Percentiles rank a stretch among this genome's conserved stretches.
Conservation (phyloP, 2,797 vertebrate genomes). For the Channa striata region DNA sequence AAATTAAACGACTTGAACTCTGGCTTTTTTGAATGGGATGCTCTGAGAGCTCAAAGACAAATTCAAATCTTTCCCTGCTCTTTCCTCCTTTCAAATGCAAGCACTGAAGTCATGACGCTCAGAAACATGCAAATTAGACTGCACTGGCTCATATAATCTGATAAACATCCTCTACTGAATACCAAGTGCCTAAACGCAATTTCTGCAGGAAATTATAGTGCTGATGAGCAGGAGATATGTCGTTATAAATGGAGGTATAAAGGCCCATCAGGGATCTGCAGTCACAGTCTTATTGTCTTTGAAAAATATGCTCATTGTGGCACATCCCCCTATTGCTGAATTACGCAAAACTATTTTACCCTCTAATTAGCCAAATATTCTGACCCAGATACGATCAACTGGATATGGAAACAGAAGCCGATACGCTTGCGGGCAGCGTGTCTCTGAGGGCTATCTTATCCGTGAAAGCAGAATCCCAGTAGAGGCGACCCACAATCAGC, state of each 20-base stretch:
- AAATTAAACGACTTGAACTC: slow-evolving; percentile 63
- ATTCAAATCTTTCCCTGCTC: slow-evolving; percentile 56
- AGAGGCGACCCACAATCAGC: slow-evolving; percentile 68
- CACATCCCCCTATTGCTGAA: slow-evolving; percentile 59
- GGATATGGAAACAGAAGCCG: slow-evolving; percentile 61
- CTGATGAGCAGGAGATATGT: slow-evolving; percentile 75
- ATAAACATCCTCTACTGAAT: slow-evolving; percentile 79
- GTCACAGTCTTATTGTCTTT: slow-evolving; percentile 73
- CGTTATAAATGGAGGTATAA: slow-evolving; percentile 65
- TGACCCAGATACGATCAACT: slow-evolving; percentile 77
- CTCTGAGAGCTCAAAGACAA: slow-evolving; percentile 47
- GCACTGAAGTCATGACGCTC: slow-evolving; percentile 61
- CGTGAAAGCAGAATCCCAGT: slow-evolving; percentile 65
- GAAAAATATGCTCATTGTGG: slow-evolving; percentile 62
- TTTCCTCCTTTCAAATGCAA: slow-evolving; percentile 59
- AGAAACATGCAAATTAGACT: slow-evolving; percentile 78
- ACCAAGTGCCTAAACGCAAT: slow-evolving; percentile 73
- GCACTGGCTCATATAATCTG: slow-evolving; percentile 74
- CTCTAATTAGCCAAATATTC: slow-evolving; percentile 81
- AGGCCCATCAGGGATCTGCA: slow-evolving; percentile 63
- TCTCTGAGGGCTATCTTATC: slow-evolving; percentile 70
- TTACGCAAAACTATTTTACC: slow-evolving; percentile 61
- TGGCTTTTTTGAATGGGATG: slow-evolving; percentile 37
- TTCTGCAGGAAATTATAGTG: slow-evolving; percentile 77
- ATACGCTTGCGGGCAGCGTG: slow-evolving; percentile 56